These are phyloP conservation scores for Antennarius maculatus DNA, from an alignment of 2,797 vertebrate species.

Conservation along the genomic window DNA sequence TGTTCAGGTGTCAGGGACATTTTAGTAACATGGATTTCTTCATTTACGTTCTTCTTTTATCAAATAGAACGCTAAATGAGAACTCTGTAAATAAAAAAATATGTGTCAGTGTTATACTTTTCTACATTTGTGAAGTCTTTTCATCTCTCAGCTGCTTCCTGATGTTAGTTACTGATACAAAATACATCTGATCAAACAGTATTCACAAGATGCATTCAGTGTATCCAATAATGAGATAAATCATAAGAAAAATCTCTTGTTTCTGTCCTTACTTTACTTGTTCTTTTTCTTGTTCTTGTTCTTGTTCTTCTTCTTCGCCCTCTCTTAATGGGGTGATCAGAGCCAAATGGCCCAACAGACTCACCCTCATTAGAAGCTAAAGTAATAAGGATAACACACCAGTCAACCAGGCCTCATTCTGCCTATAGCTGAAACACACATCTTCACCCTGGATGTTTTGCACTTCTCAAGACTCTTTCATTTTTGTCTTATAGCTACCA, in stretches of 20 bases:
- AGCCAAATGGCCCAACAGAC: conserved; percentile 67
- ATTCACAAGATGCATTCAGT: conserved; percentile 32
- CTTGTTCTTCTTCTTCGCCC: conserved; percentile 36
- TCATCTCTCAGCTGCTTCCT: conserved; percentile 20
- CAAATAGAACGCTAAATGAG: too few relatives aligned
- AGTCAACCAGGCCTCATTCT: conserved; percentile 72
- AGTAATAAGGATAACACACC: conserved; percentile 70
- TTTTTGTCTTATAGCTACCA: conserved; percentile 48
- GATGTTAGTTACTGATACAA: conserved; percentile 52
- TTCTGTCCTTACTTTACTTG: conserved; percentile 16
- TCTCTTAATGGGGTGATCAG: conserved; percentile 76
- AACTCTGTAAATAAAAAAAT: too few relatives aligned
- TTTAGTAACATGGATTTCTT: too few relatives aligned
- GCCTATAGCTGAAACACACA: conserved; percentile 54
- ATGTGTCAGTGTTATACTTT: background rate
- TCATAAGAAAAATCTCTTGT: background rate
- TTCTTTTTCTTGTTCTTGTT: conserved; percentile 21
- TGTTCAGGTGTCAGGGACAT: too few relatives aligned
- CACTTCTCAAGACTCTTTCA: conserved; percentile 45
- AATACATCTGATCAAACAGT: conserved; percentile 47
- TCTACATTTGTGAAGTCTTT: conserved; percentile 12
- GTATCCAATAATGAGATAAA: conserved; percentile 25
- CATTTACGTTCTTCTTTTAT: background rate
- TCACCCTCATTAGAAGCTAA: conserved; percentile 77
- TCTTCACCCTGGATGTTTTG: conserved; percentile 59